Evolutionary conservation across 1,140 invertebrate species (phyloP).

Genomic region (Ganaspis sp.): DNA sequence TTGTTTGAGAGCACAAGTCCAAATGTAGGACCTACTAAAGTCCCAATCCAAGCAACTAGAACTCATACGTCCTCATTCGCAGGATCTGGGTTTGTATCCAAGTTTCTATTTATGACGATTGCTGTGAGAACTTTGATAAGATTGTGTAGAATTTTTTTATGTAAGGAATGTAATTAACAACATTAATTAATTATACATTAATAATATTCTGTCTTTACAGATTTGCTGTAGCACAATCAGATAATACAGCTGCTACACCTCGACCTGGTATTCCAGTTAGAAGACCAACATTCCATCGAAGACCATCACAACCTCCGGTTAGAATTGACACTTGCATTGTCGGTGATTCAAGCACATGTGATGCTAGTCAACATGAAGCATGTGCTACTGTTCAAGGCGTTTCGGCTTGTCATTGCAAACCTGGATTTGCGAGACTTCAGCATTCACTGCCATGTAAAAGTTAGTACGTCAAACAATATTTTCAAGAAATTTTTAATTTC

Average conservation of each 20-base stretch:
- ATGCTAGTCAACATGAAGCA: slow-evolving; percentile 89
- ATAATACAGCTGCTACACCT: slow-evolving; percentile 51
- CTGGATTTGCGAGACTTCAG: slow-evolving; percentile 87
- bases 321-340: slow-evolving; percentile 96
- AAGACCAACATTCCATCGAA: slow-evolving; percentile 76
- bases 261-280: slow-evolving; percentile 59
- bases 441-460: slow-evolving; percentile 88
- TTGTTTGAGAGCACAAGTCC: slow-evolving; percentile 81
- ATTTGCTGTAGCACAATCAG: slow-evolving; percentile 67
- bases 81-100: slow-evolving; percentile 76
- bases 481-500: neutral
- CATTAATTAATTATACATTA: too few relatives aligned
- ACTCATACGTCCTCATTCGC: slow-evolving; percentile 62
- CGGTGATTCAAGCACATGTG: slow-evolving; percentile 94
- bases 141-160: too few relatives aligned
- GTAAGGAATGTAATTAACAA: too few relatives aligned
- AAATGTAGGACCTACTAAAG: slow-evolving; percentile 55
- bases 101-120: neutral
- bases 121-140: too few relatives aligned
- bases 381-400: slow-evolving; percentile 93
- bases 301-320: slow-evolving; percentile 81
- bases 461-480: slow-evolving; percentile 61
- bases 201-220: slow-evolving; percentile 45
- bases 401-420: slow-evolving; percentile 93
- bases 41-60: slow-evolving; percentile 66